A percentile compares a stretch with the other conserved stretches of the same genome.
phyloP scores from a whole-genome alignment of 2,113 vertebrate species.

The Erythrocercus mccallii region DNA sequence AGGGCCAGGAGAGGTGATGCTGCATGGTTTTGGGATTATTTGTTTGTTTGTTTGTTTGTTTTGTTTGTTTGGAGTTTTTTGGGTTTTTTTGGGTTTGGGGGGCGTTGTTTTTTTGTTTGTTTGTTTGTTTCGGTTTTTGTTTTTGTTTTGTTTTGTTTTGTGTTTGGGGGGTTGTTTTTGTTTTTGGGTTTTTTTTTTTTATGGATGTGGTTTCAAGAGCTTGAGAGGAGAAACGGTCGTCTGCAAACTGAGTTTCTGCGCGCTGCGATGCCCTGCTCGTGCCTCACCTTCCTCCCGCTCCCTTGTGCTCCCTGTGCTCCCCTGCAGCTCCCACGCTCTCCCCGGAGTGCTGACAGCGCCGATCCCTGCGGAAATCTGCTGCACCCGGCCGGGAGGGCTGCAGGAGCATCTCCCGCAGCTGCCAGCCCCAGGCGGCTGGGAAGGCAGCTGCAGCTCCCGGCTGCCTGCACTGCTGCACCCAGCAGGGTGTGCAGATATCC shows the following conservation, averaged over 20 bases:
- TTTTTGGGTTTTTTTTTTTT: background rate
- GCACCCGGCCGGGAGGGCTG: accelerated
- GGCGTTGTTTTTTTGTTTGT: background rate
- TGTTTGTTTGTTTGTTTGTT: background rate
- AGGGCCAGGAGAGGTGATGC: background rate
- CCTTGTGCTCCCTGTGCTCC: background rate
- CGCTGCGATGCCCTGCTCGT: background rate
- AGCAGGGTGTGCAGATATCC: background rate
- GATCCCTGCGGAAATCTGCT: background rate
- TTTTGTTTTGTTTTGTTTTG: background rate
- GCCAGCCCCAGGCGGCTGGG: background rate
- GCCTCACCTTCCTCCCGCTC: background rate
- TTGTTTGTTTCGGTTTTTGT: no score
- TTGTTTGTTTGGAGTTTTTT: background rate
- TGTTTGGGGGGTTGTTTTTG: background rate
- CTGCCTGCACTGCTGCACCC: accelerated
- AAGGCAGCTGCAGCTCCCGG: background rate
- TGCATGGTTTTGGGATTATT: background rate
- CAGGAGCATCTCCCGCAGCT: background rate
- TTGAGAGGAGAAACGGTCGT: accelerated
- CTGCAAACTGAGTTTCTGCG: accelerated
- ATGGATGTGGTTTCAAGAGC: background rate
- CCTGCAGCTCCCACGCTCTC: background rate
- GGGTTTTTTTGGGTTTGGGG: no score
- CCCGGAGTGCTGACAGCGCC: background rate